Percentiles rank a stretch among this genome's conserved stretches.
Evolutionary conservation across 2,888 invertebrate species (phyloP).

Genomic region (Harmothoe impar): DNA sequence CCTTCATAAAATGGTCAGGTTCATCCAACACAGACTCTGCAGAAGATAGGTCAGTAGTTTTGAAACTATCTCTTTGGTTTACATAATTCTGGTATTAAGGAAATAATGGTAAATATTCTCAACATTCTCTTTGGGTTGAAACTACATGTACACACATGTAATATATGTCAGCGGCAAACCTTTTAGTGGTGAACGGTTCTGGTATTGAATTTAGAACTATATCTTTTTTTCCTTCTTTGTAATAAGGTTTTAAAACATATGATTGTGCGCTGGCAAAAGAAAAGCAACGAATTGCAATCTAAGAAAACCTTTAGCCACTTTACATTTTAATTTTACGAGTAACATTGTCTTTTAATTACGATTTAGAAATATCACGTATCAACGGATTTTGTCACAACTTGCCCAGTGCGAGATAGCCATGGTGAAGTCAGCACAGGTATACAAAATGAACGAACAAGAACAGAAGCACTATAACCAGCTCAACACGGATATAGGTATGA

Average conservation of each 20-base stretch:
- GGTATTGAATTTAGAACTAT: too few relatives aligned
- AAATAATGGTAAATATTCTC: not conserved
- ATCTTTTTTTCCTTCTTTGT: too few relatives aligned
- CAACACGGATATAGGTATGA: conserved; percentile 87
- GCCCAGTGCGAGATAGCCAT: conserved; percentile 95
- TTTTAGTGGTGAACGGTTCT: too few relatives aligned
- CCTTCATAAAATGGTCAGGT: conserved; percentile 84
- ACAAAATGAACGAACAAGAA: conserved; percentile 92
- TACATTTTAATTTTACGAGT: too few relatives aligned
- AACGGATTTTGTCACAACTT: conserved; percentile 91
- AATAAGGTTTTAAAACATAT: too few relatives aligned
- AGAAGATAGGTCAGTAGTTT: conserved; percentile 81
- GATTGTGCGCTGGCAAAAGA: too few relatives aligned
- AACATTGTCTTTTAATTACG: not conserved
- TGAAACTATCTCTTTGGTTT: too few relatives aligned
- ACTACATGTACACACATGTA: too few relatives aligned
- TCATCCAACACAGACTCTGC: conserved; percentile 70
- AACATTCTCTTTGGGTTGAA: too few relatives aligned
- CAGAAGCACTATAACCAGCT: conserved; percentile 91
- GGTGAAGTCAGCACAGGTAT: conserved; percentile 90
- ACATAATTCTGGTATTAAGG: not conserved
- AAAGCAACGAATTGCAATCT: too few relatives aligned
- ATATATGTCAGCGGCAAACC: too few relatives aligned
- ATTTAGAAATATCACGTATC: conserved; percentile 86
- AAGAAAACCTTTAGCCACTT: too few relatives aligned